A percentile compares a stretch with the other conserved stretches of the same genome.
phyloP scores from a whole-genome alignment of 2,113 vertebrate species.

The Sinocyclocheilus rhinocerous region DNA sequence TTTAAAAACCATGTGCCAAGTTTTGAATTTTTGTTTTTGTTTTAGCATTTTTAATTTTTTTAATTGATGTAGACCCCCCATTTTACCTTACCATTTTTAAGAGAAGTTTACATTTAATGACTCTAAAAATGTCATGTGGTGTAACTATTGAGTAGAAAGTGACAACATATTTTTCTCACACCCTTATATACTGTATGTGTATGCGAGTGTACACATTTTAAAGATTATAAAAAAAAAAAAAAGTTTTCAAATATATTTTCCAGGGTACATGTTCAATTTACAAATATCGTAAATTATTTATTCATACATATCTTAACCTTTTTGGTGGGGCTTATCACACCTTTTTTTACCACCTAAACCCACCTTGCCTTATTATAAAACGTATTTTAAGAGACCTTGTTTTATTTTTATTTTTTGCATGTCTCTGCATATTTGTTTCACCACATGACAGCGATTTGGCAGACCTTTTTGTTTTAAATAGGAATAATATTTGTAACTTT shows the following conservation, averaged over 20 bases:
- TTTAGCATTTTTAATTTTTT: not conserved
- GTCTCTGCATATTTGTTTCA: not conserved
- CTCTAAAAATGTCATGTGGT: not conserved
- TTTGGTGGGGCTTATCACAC: not conserved
- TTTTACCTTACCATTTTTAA: not conserved
- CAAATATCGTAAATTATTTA: too few relatives aligned
- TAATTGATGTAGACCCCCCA: not conserved
- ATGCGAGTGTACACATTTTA: not conserved
- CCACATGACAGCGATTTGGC: not conserved
- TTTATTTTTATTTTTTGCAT: not conserved
- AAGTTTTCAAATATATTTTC: too few relatives aligned
- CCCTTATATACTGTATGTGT: not conserved
- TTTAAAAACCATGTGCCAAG: not conserved
- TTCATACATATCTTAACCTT: too few relatives aligned
- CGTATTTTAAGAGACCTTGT: not conserved
- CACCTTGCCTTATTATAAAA: not conserved
- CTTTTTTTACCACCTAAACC: not conserved
- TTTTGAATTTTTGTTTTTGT: too few relatives aligned
- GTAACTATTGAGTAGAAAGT: not conserved
- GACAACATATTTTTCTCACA: not conserved
- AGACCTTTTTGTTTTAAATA: not conserved
- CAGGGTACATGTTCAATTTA: too few relatives aligned
- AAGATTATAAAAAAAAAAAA: not conserved
- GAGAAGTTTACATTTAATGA: not conserved
- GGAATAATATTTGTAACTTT: not conserved